Conservation (phyloP, 2,797 vertebrate species). For the Rhinichthys osculus region DNA sequence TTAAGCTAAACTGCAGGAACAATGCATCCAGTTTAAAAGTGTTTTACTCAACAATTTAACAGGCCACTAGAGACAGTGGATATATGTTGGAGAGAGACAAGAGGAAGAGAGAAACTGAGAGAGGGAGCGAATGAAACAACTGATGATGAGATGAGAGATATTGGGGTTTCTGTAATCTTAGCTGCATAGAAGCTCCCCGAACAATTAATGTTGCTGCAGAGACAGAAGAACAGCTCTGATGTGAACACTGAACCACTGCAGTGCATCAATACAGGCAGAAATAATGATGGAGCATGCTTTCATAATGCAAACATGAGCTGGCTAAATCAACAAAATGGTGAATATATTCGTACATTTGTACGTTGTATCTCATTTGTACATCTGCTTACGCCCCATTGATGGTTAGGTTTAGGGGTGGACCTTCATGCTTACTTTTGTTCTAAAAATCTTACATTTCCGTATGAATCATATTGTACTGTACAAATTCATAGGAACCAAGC, state of each 20-base stretch:
- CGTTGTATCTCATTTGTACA: not conserved
- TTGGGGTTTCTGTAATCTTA: constrained; percentile 66
- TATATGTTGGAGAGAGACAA: constrained; percentile 65
- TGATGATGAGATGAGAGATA: constrained; percentile 50
- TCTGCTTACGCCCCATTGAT: not conserved
- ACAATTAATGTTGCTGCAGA: constrained; percentile 53
- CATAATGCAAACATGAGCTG: not conserved
- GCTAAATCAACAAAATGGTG: not conserved
- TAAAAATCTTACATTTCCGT: accelerated
- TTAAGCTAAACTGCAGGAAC: constrained; percentile 73
- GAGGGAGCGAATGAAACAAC: constrained; percentile 36
- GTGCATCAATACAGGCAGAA: not conserved
- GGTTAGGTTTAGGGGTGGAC: too few species aligned
- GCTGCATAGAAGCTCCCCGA: constrained; percentile 52
- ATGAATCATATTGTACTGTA: not conserved
- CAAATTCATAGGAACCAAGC: not conserved
- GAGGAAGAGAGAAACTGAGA: constrained; percentile 56
- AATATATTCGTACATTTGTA: not conserved
- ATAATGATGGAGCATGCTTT: not conserved
- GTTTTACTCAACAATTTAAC: constrained; percentile 79
- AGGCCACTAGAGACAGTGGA: constrained; percentile 74
- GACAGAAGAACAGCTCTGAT: constrained; percentile 38
- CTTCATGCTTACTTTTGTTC: not conserved
- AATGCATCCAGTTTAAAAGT: constrained; percentile 75
- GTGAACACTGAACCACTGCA: constrained; percentile 12